Evolutionary conservation across 2,113 vertebrate species (phyloP), one percentile per base, ranked within the genome.

Genomic region (Picathartes gymnocephalus): DNA sequence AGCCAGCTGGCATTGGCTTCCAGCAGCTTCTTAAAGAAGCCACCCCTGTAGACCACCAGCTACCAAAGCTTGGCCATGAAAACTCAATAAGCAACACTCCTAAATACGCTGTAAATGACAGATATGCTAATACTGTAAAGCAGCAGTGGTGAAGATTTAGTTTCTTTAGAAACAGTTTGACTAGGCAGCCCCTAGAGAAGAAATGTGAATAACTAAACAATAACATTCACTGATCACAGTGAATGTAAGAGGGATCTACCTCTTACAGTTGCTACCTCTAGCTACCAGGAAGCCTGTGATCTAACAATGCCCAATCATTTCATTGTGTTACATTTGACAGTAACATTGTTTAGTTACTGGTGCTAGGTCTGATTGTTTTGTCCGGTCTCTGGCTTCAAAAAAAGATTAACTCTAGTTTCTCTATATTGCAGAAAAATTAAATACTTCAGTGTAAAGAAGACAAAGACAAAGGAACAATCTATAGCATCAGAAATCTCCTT

Each of bases 31-130:
- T 69, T 27, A 68, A 3, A 60, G 27, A 68, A 77, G 4, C 31
- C 51, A 12, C 7, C 23, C 22, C 27, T 33, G 53, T 15, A 60
- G 33, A 33, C 12, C 23, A 22, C 6, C 22, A 0, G 0, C 45
- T 28, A 11, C 39, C 39, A 39, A 45, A 69, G 33, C 33, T 11
- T 45, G 18, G 37, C 37, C 33, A 39, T 10, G 2, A 5, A 69
- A 78, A 45, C 3, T 18, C 12, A 27, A 45, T 45, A 23, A 0
- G 0, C 14, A 44, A 44, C 11, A 40, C 17, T 60, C 48, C 10
- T 64, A 71, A 87, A 81, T 51, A 45, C 4, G 47, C 44, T 42
- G 7, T 58, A 79, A 74, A 51, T 82, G 1, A 57, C 17, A 76
- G n/a, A 72, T n/a, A 15, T 37, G 8, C 3, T 69, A 69, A 82